Evolutionary conservation across 2,113 vertebrate species (phyloP), one percentile per base, ranked within the genome.

Genomic region (Suncus etruscus): DNA sequence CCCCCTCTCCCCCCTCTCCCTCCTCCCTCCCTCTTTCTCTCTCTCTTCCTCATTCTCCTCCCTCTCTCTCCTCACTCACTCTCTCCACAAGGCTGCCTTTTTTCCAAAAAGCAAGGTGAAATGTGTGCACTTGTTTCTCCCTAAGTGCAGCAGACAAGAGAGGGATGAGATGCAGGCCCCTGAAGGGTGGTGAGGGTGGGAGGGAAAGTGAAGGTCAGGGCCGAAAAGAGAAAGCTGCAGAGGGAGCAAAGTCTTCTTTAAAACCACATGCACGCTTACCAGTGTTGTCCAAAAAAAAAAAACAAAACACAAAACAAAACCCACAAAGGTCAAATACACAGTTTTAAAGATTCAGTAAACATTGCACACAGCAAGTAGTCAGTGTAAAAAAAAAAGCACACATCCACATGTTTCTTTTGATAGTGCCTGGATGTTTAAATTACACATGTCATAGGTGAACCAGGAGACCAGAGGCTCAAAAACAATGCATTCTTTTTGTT

Each of bases 361-460:
- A 98, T 97, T 97, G 98, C 97, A 98, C 97, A 97, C 97, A 97
- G 97, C 97, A 97, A 98, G 97, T 98, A 97, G 97, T 98, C 98
- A 98, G 98, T 98, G 97, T 97, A 97, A 98, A 92, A 78, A 93
- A 83, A 86, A 94, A 97, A 98, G 95, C 97, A 97, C 96, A 87
- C 95, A 91, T 63, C 54, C 96, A 95, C 94, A 94, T 87, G 97
- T 89, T 88, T 96, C 90, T 81, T 97, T 83, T 92, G 96, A 97
- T 96, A 97, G 97, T 95, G 95, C 97, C 95, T 94, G 95, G 91
- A 96, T 93, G 95, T 97, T 80, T 97, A 95, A 96, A 90, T 94
- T 95, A 95, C 97, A 97, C 82, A 74, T 96, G 95, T 96, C 97
- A 97, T 7, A 94, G 97, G 97, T 95, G 97, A 96, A 89, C 96